Conservation (phyloP, 2,113 vertebrate species). For the Egretta garzetta region DNA sequence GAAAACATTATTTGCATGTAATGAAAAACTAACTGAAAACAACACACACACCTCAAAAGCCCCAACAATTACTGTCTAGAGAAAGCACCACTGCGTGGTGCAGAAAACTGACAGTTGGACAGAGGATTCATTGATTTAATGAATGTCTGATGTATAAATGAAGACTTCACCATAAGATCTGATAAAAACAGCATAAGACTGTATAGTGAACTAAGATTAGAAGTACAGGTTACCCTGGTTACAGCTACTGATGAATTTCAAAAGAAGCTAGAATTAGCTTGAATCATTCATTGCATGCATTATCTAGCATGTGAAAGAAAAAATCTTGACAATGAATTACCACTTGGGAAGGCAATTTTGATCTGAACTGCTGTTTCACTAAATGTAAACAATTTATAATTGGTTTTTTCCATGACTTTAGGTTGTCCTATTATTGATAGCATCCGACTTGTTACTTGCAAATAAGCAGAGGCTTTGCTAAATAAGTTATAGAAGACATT, state of each 20-base stretch:
- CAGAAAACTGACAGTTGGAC: not conserved
- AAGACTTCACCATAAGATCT: not conserved
- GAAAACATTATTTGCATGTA: not conserved
- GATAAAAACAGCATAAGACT: not conserved
- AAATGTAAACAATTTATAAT: conserved; percentile 58
- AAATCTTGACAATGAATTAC: not conserved
- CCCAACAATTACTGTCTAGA: not conserved
- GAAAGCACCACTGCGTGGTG: not conserved
- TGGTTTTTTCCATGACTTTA: conserved; percentile 17
- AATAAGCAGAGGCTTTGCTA: not conserved
- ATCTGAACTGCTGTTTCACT: not conserved
- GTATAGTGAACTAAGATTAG: not conserved
- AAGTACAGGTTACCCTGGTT: conserved; percentile 24
- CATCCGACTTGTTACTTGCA: not conserved
- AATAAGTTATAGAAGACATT: conserved; percentile 36
- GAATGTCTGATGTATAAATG: not conserved
- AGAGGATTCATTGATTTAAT: not conserved
- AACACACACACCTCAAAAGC: not conserved
- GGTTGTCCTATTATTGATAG: not conserved
- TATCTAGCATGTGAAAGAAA: not conserved
- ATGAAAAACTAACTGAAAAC: not conserved
- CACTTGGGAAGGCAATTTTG: conserved; percentile 8
- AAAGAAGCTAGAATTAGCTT: not conserved
- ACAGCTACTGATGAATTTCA: not conserved
- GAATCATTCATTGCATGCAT: not conserved